Conservation (phyloP, 2,888 invertebrate genomes). For the Diarsia mendica region DNA sequence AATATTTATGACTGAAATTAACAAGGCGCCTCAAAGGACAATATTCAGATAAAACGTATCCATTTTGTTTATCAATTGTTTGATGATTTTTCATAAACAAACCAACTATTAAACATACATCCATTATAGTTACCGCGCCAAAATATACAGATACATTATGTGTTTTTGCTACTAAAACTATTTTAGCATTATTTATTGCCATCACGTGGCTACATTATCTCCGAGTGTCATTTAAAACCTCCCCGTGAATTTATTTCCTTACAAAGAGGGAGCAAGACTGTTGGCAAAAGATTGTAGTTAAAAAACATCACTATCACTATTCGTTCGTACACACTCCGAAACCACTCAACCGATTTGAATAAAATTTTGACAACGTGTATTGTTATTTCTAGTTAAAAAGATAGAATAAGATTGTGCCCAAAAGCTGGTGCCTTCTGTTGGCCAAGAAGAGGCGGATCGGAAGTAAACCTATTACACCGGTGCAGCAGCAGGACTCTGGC, state of each 20-base stretch:
- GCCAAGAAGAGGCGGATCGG: no score
- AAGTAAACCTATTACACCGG: not conserved
- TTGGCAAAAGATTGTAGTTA: no score
- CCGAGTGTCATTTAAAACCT: no score
- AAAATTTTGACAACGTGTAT: no score
- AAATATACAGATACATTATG: slow-evolving; percentile 31
- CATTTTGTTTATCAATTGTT: not conserved
- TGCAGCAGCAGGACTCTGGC: not conserved
- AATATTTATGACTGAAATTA: not conserved
- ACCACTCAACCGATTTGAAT: no score
- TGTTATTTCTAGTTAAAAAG: no score
- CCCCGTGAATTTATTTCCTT: no score
- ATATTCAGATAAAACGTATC: not conserved
- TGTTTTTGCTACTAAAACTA: slow-evolving; percentile 49
- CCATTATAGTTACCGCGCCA: slow-evolving; percentile 13
- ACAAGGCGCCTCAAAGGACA: not conserved
- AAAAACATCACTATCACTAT: no score
- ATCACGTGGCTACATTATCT: slow-evolving; percentile 56
- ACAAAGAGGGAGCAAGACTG: no score
- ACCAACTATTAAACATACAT: slow-evolving; percentile 10
- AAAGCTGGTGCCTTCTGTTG: no score
- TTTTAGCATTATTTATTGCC: slow-evolving; percentile 52
- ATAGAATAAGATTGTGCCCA: no score
- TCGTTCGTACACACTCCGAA: no score
- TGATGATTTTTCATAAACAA: not conserved